Evolutionary conservation across 2,113 vertebrate genomes (phyloP).

Genomic region (Catagonus wagneri): DNA sequence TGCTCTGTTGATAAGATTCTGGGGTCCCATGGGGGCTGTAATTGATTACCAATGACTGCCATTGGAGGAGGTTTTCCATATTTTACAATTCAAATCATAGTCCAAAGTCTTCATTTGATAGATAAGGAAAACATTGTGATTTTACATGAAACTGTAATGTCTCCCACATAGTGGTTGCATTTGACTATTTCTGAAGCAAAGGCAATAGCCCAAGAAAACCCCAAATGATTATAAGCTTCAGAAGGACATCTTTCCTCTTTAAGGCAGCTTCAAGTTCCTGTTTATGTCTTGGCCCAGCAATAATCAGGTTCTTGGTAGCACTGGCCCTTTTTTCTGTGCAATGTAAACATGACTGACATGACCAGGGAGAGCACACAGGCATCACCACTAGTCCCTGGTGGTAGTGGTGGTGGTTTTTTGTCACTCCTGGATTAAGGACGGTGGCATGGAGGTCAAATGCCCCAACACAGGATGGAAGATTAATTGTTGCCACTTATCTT

Average conservation of each 20-base stretch:
- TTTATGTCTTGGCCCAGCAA: not conserved
- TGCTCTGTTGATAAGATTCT: not conserved
- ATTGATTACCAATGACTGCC: not conserved
- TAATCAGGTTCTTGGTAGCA: not conserved
- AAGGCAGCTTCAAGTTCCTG: not conserved
- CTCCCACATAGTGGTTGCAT: not conserved
- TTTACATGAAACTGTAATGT: slow-evolving; percentile 3
- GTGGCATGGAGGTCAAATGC: not conserved
- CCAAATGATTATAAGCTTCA: not conserved
- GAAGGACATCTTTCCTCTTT: not conserved
- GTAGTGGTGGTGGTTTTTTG: not conserved
- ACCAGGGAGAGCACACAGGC: not conserved
- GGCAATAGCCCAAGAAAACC: not conserved
- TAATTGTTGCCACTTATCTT: not conserved
- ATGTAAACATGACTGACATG: not conserved
- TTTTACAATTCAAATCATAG: slow-evolving; percentile 4
- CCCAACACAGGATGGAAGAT: not conserved
- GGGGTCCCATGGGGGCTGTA: not conserved
- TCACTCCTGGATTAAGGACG: not conserved
- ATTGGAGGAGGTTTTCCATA: not conserved
- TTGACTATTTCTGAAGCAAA: slow-evolving; percentile 23
- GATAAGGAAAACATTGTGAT: not conserved
- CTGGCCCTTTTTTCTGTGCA: not conserved
- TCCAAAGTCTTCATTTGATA: not conserved
- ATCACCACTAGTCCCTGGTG: not conserved